Evolutionary conservation across 2,113 vertebrate species (phyloP).

Genomic region (Trinectes maculatus): DNA sequence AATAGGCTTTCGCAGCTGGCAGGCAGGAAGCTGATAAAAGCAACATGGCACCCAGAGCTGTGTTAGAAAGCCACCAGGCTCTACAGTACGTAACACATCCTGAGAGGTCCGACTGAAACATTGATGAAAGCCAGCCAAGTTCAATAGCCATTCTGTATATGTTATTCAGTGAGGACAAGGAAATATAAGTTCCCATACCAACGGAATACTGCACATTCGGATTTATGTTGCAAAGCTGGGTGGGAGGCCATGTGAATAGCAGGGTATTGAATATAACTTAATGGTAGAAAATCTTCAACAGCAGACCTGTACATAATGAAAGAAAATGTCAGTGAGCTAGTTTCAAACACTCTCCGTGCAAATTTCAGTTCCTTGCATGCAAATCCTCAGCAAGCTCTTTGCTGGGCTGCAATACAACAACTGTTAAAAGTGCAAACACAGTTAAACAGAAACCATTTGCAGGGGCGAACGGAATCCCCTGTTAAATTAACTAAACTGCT

Average conservation of each 20-base stretch:
- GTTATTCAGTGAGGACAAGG: constrained; percentile 64
- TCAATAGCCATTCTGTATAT: constrained; percentile 32
- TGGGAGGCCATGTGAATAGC: constrained; percentile 7
- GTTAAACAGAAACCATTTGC: constrained; percentile 64
- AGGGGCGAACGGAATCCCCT: constrained; percentile 56
- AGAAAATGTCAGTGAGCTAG: constrained; percentile 10
- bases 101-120: constrained; percentile 24
- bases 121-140: constrained; percentile 43
- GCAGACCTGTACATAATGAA: constrained; percentile 16
- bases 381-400: constrained; percentile 54
- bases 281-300: constrained; percentile 16
- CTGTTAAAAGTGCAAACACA: constrained; percentile 62
- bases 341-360: constrained; percentile 52
- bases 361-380: constrained; percentile 59
- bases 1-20: constrained; percentile 58
- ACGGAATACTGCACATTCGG: constrained; percentile 16
- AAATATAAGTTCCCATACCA: constrained; percentile 29
- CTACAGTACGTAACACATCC: neutral
- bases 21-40: constrained; percentile 66
- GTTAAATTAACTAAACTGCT: constrained; percentile 56
- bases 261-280: neutral
- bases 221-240: constrained; percentile 18
- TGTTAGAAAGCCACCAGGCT: constrained; percentile 44
- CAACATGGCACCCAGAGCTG: constrained; percentile 40
- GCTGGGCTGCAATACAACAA: constrained; percentile 49